These are phyloP conservation scores for Drosophila mulleri DNA, from an alignment of 2,888 invertebrate genomes.

Conservation along the genomic window DNA sequence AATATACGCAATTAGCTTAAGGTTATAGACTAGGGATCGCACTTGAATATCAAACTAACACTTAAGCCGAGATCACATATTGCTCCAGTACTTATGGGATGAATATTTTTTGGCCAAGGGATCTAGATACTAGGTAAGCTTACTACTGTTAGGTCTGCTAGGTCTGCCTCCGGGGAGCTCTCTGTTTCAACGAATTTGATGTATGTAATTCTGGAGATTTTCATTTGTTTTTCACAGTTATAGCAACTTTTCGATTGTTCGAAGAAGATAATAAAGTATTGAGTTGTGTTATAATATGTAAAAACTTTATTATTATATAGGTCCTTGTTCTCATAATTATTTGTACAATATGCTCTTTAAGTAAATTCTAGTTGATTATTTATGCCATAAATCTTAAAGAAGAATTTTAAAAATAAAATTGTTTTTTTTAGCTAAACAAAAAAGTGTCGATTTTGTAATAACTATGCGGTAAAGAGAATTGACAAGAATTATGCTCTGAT, in stretches of 20 bases:
- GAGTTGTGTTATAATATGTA: slow-evolving; percentile 62
- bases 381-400: slow-evolving; percentile 62
- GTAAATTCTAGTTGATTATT: slow-evolving; percentile 72
- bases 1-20: slow-evolving; percentile 28
- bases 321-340: slow-evolving; percentile 70
- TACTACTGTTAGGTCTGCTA: slow-evolving; percentile 9
- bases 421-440: slow-evolving; percentile 47
- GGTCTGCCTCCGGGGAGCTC: slow-evolving; percentile 24
- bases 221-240: slow-evolving; percentile 38
- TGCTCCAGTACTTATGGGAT: background rate
- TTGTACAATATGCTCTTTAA: slow-evolving; percentile 76
- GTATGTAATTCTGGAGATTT: slow-evolving; percentile 70
- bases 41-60: slow-evolving; percentile 20
- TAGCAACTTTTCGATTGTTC: slow-evolving; percentile 40
- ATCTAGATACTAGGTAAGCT: slow-evolving; percentile 32
- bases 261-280: slow-evolving; percentile 55
- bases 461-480: slow-evolving; percentile 51
- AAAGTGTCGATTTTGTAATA: slow-evolving; percentile 39
- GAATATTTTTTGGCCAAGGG: slow-evolving; percentile 9
- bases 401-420: slow-evolving; percentile 59
- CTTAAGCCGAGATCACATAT: background rate
- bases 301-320: slow-evolving; percentile 49
- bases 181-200: slow-evolving; percentile 66
- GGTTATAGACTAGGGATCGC: slow-evolving; percentile 22
- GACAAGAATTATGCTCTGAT: slow-evolving; percentile 49